Conservation (phyloP, 2,888 invertebrate genomes). For the Eupithecia inturbata region DNA sequence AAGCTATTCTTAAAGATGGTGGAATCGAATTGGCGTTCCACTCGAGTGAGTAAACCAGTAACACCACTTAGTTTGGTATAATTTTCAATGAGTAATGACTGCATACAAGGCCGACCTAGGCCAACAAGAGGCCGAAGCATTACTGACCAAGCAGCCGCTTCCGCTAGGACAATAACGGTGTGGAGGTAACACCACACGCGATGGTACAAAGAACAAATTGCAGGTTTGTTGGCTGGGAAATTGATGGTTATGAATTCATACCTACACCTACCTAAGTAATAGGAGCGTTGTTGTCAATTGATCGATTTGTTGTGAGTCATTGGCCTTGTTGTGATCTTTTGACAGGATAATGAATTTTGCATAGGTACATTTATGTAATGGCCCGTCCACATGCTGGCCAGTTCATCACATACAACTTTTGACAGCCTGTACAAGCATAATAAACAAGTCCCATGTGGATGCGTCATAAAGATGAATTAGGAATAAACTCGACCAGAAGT, state of each 20-base stretch:
- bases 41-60: slow-evolving; percentile 75
- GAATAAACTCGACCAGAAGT: too few species aligned
- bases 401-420: background rate
- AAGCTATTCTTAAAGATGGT: slow-evolving; percentile 43
- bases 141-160: slow-evolving; percentile 64
- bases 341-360: background rate
- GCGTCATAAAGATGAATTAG: too few species aligned
- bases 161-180: slow-evolving; percentile 54
- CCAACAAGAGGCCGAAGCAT: slow-evolving; percentile 65
- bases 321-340: background rate
- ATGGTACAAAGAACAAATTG: slow-evolving; percentile 20
- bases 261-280: background rate
- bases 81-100: slow-evolving; percentile 80
- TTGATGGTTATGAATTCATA: slow-evolving; percentile 2
- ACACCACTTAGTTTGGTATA: slow-evolving; percentile 80
- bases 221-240: slow-evolving; percentile 8
- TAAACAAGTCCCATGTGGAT: background rate
- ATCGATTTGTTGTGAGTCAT: background rate
- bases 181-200: slow-evolving; percentile 45
- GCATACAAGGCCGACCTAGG: slow-evolving; percentile 71
- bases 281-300: background rate
- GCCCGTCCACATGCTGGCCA: background rate
- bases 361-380: background rate
- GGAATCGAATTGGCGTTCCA: slow-evolving; percentile 49
- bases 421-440: background rate